Evolutionary conservation across 2,113 vertebrate genomes (phyloP).

Genomic region (Oncorhynchus keta): DNA sequence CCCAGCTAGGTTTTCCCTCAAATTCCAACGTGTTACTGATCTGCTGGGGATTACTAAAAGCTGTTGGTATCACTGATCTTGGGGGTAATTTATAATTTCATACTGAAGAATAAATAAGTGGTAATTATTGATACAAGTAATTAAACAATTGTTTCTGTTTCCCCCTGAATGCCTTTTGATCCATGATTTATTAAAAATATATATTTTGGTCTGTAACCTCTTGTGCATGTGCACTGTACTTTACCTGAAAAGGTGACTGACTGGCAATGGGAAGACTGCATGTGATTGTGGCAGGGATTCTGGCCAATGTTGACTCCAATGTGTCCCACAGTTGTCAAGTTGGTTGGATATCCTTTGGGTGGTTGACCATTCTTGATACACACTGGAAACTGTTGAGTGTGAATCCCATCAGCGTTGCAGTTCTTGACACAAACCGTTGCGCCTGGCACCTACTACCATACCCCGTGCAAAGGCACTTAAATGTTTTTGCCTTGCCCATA

Average conservation of each 20-base stretch:
- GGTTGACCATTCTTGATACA: too few relatives aligned
- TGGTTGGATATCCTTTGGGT: too few relatives aligned
- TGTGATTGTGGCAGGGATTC: too few relatives aligned
- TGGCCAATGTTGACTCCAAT: too few relatives aligned
- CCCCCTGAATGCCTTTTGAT: neutral
- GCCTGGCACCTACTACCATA: too few relatives aligned
- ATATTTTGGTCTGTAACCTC: neutral
- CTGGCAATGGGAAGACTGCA: conserved; percentile 1
- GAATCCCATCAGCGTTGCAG: too few relatives aligned
- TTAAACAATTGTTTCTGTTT: neutral
- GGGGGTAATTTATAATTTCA: neutral
- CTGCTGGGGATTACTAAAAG: neutral
- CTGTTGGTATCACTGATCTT: conserved; percentile 10
- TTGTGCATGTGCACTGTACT: conserved; percentile 38
- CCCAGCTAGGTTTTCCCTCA: neutral
- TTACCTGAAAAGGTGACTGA: conserved; percentile 34
- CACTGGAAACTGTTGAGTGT: too few relatives aligned
- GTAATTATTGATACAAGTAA: neutral
- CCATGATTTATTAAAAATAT: conserved; percentile 13
- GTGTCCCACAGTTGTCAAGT: too few relatives aligned
- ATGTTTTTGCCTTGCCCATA: too few relatives aligned
- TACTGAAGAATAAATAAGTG: neutral
- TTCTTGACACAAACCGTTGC: too few relatives aligned
- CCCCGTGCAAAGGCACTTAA: too few relatives aligned
- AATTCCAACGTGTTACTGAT: neutral